Evolutionary conservation across 2,113 vertebrate species (phyloP).

Genomic region (Festucalex cinctus): DNA sequence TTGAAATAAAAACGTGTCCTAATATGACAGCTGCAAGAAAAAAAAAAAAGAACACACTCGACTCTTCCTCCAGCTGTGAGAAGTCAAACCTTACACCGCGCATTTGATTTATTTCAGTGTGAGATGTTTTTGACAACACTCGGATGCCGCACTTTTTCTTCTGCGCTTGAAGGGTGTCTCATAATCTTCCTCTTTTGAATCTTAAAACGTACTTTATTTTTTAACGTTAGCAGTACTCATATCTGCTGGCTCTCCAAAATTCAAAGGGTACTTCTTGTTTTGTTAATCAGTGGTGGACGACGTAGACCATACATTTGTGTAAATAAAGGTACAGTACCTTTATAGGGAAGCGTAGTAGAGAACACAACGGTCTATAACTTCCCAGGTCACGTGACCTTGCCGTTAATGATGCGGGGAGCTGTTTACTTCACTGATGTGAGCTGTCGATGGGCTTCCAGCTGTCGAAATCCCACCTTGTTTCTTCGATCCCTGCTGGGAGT

Average conservation of each 20-base stretch:
- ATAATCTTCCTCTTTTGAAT: background rate
- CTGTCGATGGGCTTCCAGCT: constrained; percentile 37
- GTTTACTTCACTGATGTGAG: constrained; percentile 55
- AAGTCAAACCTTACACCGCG: background rate
- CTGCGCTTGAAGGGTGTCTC: background rate
- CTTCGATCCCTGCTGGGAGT: background rate
- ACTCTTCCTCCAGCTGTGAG: background rate
- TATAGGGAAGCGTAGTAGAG: background rate
- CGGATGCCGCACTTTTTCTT: background rate
- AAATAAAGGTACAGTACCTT: background rate
- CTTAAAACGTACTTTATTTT: background rate
- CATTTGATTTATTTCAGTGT: background rate
- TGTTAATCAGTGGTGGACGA: too few species aligned
- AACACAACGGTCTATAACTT: constrained; percentile 5
- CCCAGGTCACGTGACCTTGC: constrained; percentile 16
- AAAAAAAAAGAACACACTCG: background rate
- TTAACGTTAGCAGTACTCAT: background rate
- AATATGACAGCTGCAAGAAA: background rate
- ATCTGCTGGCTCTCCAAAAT: background rate
- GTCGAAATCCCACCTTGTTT: constrained; percentile 20
- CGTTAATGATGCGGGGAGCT: constrained; percentile 9
- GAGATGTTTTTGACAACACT: background rate
- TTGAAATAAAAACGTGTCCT: background rate
- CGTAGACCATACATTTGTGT: background rate
- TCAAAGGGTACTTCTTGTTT: background rate